phyloP scores from a whole-genome alignment of 2,888 invertebrate genomes.

The Drosophila yooni region DNA sequence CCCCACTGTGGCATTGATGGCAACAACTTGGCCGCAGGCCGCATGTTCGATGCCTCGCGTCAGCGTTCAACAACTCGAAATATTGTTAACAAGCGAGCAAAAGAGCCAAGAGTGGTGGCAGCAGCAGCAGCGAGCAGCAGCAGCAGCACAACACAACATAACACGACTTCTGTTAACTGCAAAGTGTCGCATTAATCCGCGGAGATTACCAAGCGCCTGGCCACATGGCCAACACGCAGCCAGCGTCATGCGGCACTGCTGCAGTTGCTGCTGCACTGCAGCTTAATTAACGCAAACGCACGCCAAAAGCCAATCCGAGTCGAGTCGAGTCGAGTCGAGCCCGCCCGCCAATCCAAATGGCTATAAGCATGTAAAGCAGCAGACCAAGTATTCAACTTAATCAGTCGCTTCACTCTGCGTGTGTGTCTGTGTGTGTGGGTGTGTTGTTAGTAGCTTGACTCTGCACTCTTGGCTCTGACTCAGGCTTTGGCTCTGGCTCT shows the following conservation, averaged over 20 bases:
- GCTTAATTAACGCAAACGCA: slow-evolving; percentile 77
- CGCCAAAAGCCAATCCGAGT: slow-evolving; percentile 62
- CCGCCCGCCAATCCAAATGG: slow-evolving; percentile 30
- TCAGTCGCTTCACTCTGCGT: slow-evolving; percentile 53
- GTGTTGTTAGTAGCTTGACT: slow-evolving; percentile 21
- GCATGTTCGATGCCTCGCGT: slow-evolving; percentile 55
- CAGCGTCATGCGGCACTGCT: slow-evolving; percentile 28
- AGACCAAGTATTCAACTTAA: slow-evolving; percentile 73
- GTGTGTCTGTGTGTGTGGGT: neutral
- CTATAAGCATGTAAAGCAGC: slow-evolving; percentile 47
- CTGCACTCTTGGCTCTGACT: neutral
- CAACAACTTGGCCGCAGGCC: slow-evolving; percentile 66
- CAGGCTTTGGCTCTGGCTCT: slow-evolving; percentile 13
- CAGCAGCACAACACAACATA: slow-evolving; percentile 23
- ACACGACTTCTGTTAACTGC: slow-evolving; percentile 70
- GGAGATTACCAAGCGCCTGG: slow-evolving; percentile 71
- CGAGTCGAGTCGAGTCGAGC: slow-evolving; percentile 12
- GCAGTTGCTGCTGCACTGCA: slow-evolving; percentile 37
- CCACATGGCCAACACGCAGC: slow-evolving; percentile 60
- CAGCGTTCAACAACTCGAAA: slow-evolving; percentile 63
- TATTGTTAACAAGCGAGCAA: slow-evolving; percentile 76
- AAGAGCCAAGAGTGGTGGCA: slow-evolving; percentile 54
- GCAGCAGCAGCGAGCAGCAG: slow-evolving; percentile 4
- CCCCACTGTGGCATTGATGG: slow-evolving; percentile 40
- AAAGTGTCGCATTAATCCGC: slow-evolving; percentile 77